phyloP scores from a whole-genome alignment of 2,888 invertebrate species.

The Mongoloraphidia duomilia region DNA sequence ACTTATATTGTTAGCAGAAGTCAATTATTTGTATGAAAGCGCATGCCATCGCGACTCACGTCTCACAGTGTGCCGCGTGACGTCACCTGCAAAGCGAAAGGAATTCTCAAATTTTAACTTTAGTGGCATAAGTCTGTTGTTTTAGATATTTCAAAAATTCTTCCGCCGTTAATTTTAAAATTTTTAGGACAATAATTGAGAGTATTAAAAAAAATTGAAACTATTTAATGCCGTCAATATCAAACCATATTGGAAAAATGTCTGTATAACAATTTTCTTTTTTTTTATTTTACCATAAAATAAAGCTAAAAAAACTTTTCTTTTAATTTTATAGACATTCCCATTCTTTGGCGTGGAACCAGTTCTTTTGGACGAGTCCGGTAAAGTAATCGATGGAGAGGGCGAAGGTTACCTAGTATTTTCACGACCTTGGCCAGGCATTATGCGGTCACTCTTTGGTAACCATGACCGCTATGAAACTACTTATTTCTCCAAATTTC shows the following conservation, averaged over 20 bases:
- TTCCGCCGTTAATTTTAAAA: no score
- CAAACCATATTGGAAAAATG: neutral
- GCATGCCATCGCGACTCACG: no score
- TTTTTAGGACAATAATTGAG: no score
- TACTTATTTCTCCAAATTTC: slow-evolving; percentile 91
- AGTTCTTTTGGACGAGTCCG: slow-evolving; percentile 73
- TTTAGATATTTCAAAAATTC: no score
- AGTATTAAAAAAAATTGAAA: no score
- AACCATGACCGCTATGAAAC: slow-evolving; percentile 82
- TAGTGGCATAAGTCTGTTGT: no score
- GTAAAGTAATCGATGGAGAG: slow-evolving; percentile 68
- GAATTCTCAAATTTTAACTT: no score
- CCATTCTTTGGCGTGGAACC: slow-evolving; percentile 97
- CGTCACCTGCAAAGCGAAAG: no score
- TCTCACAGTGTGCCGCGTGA: no score
- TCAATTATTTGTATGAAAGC: no score
- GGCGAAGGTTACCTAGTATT: slow-evolving; percentile 95
- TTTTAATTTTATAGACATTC: slow-evolving; percentile 49
- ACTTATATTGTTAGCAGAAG: no score
- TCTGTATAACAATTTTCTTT: slow-evolving; percentile 4
- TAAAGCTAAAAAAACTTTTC: neutral
- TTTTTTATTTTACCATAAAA: neutral
- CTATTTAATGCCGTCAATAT: neutral
- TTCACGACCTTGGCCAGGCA: slow-evolving; percentile 92
- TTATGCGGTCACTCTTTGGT: slow-evolving; percentile 88